These are phyloP conservation scores for Hystrix brachyura DNA, from an alignment of 2,113 vertebrate genomes.

Conservation along the genomic window DNA sequence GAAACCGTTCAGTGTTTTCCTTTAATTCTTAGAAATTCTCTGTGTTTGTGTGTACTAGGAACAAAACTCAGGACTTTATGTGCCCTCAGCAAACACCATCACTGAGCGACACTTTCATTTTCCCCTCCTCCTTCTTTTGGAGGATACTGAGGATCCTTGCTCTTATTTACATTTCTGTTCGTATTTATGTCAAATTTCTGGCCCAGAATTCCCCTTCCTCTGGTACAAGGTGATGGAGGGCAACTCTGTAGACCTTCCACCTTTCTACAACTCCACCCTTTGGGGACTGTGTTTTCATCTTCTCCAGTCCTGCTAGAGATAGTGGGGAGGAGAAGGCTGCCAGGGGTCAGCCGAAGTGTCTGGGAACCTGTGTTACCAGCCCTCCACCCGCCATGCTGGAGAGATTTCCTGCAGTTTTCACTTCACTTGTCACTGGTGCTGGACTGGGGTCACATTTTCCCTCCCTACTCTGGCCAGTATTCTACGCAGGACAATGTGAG, in stretches of 20 bases:
- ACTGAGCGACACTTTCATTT: too few relatives aligned
- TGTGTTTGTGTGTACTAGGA: neutral
- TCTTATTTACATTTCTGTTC: neutral
- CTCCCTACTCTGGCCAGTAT: neutral
- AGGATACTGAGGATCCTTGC: neutral
- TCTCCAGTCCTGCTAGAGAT: too few relatives aligned
- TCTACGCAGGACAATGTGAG: neutral
- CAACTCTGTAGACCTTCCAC: neutral
- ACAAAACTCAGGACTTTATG: neutral
- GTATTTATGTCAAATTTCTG: neutral
- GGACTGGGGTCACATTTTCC: neutral
- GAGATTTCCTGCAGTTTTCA: neutral
- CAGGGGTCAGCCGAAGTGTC: neutral
- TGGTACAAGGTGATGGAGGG: neutral
- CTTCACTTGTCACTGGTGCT: neutral
- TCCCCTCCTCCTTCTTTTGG: neutral
- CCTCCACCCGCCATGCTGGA: neutral
- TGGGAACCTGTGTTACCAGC: neutral
- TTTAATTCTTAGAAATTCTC: slow-evolving; percentile 38
- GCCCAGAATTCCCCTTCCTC: neutral
- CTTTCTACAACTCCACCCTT: neutral
- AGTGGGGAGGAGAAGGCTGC: neutral
- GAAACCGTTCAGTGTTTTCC: neutral
- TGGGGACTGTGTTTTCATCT: neutral
- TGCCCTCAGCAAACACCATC: neutral